phyloP scores from a whole-genome alignment of 2,797 vertebrate species.

The Myotis pilosus region DNA sequence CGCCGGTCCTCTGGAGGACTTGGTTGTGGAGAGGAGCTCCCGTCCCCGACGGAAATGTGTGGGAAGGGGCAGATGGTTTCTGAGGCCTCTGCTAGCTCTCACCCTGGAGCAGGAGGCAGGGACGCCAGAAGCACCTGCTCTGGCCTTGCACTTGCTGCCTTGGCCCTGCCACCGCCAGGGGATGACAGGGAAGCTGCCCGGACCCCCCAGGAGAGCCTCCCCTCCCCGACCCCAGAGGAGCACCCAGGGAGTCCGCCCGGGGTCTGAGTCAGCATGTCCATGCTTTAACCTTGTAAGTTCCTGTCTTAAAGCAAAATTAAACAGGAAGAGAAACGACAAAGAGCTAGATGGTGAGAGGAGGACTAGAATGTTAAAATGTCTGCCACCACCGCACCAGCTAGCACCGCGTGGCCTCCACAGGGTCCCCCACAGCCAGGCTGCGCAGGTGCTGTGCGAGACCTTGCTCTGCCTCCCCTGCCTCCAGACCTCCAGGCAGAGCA shows the following conservation, averaged over 20 bases:
- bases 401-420: rapidly evolving
- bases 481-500: neutral
- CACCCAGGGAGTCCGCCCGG: neutral
- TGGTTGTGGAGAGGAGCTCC: neutral
- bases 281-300: slow-evolving; percentile 25
- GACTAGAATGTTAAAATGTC: neutral
- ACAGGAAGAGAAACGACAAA: neutral
- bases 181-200: neutral
- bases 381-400: neutral
- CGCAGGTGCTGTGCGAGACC: neutral
- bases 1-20: neutral
- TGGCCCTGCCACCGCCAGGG: neutral
- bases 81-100: neutral
- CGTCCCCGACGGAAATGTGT: neutral
- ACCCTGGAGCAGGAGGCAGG: neutral
- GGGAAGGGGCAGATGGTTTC: neutral
- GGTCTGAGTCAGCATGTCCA: neutral
- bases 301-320: neutral
- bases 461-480: neutral
- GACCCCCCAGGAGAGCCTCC: neutral
- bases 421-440: neutral
- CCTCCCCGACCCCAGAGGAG: neutral
- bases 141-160: neutral
- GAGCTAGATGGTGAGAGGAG: neutral
- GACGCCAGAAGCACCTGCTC: neutral